Conservation (phyloP, 2,797 vertebrate species). For the Melanotaenia pygmaea region DNA sequence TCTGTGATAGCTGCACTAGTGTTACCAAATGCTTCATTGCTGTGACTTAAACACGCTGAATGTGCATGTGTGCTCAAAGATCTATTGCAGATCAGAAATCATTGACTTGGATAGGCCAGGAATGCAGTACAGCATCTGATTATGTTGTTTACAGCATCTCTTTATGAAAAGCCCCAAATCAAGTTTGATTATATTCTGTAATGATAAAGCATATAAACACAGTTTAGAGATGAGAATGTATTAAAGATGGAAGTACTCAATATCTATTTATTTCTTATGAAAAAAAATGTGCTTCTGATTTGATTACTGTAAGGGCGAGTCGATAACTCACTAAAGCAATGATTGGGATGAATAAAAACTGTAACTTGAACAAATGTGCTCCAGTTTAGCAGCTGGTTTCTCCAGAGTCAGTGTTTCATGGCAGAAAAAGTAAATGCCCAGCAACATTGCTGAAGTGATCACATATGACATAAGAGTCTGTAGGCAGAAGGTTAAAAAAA, state of each 20-base stretch:
- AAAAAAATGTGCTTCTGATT: constrained; percentile 21
- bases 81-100: constrained; percentile 57
- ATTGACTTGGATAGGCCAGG: constrained; percentile 43
- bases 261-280: constrained; percentile 28
- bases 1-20: constrained; percentile 82
- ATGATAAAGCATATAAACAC: constrained; percentile 51
- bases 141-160: constrained; percentile 48
- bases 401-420: constrained; percentile 71
- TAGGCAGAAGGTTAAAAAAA: constrained; percentile 83
- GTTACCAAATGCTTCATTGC: constrained; percentile 88
- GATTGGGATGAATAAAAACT: constrained; percentile 45
- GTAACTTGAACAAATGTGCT: constrained; percentile 51
- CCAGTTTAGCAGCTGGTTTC: constrained; percentile 58
- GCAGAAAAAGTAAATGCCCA: constrained; percentile 68
- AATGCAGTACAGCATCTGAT: constrained; percentile 44
- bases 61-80: constrained; percentile 87
- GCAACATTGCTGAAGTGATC: constrained; percentile 80
- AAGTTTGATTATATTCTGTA: constrained; percentile 48
- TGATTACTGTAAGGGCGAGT: constrained; percentile 36
- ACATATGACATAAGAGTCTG: constrained; percentile 83
- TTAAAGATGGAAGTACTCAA: constrained; percentile 15
- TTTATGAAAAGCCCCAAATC: constrained; percentile 52
- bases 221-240: constrained; percentile 13
- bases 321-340: constrained; percentile 46
- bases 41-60: constrained; percentile 79